Percentiles rank a stretch among this genome's conserved stretches.
These are phyloP conservation scores for Lycocorax pyrrhopterus DNA, from an alignment of 2,113 vertebrate genomes.

Conservation along the genomic window DNA sequence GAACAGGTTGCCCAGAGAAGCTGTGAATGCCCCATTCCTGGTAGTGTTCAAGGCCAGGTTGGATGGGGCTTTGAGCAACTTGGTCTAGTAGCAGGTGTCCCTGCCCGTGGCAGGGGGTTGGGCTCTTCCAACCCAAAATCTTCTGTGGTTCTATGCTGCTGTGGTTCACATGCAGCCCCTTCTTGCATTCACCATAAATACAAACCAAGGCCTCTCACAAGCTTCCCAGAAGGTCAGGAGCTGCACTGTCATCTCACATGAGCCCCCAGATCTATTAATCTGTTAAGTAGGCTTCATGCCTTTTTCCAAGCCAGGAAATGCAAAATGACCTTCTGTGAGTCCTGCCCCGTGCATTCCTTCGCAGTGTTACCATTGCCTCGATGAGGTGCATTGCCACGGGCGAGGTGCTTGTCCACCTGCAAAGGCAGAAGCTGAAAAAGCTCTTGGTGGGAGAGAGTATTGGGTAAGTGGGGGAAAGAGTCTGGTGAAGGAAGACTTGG, in stretches of 20 bases:
- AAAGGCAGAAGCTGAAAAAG: background rate
- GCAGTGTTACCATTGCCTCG: rapidly evolving
- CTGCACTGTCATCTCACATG: background rate
- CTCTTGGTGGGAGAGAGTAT: background rate
- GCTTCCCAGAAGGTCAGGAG: background rate
- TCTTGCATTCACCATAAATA: background rate
- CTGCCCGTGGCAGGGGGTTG: no score
- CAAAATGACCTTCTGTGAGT: background rate
- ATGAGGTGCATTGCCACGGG: background rate
- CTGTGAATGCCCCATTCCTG: background rate
- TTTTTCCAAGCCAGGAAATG: background rate
- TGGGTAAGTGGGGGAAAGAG: background rate
- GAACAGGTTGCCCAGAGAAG: background rate
- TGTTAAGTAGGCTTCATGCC: background rate
- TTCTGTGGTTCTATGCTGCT: background rate
- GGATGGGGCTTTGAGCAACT: background rate
- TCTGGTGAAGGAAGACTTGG: background rate
- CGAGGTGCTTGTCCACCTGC: background rate
- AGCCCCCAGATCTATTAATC: background rate
- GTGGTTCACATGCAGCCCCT: background rate
- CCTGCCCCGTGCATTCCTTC: background rate
- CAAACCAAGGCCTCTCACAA: background rate
- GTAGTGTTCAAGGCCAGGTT: background rate
- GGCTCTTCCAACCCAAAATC: background rate
- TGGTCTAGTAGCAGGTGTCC: background rate